Evolutionary conservation across 2,113 vertebrate genomes (phyloP).

Genomic region (Plecturocebus donacophilus): DNA sequence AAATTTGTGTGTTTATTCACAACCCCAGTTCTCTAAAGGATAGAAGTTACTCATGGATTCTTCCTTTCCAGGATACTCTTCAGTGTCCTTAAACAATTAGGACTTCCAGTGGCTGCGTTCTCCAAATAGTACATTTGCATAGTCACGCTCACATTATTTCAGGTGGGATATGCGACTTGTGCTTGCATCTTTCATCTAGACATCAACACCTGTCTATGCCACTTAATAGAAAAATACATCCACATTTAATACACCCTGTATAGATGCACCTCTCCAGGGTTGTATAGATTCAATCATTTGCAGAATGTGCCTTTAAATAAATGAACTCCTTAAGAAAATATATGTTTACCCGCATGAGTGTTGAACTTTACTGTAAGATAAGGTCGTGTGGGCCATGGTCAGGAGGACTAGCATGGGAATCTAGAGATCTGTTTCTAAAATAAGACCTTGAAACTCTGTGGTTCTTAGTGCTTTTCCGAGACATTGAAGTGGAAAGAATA

Average conservation of each 20-base stretch:
- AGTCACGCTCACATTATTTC: background rate
- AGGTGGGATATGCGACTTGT: fast-evolving
- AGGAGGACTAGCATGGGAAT: fast-evolving
- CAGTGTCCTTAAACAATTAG: background rate
- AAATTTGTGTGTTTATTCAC: background rate
- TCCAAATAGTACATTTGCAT: background rate
- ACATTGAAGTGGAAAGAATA: background rate
- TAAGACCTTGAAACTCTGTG: background rate
- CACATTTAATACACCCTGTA: fast-evolving
- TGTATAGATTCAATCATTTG: background rate
- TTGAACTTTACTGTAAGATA: fast-evolving
- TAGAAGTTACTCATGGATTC: background rate
- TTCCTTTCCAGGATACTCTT: background rate
- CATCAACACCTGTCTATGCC: fast-evolving
- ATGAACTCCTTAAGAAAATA: background rate
- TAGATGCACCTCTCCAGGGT: fast-evolving
- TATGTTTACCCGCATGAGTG: background rate
- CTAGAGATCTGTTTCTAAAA: background rate
- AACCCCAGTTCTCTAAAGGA: background rate
- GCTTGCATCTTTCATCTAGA: background rate
- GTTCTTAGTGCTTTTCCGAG: background rate
- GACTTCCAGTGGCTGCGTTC: background rate
- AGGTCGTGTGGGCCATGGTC: fast-evolving
- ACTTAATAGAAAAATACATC: background rate
- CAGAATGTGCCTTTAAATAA: background rate